Evolutionary conservation across 2,888 invertebrate genomes (phyloP), one percentile per base, ranked within the genome.

Genomic region (Drosophila fungiperda): DNA sequence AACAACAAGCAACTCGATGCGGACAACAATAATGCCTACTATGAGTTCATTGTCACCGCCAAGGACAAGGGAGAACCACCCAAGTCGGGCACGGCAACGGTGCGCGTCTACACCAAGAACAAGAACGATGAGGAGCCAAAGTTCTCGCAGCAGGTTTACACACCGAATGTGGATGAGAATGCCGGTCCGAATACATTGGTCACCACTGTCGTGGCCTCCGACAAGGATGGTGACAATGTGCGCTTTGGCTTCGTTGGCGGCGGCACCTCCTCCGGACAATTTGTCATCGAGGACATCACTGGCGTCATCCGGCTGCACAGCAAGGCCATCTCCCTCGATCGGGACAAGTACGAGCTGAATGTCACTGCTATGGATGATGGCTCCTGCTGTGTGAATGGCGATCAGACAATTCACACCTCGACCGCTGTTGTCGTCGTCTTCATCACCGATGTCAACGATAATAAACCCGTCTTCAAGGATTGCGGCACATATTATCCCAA

Each of bases 321-420:
- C 83, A 97, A 97, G 91, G 95, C 96, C 7, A 98, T 98, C 80
- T 95, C 97, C 0, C 93, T 98, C 79, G 98, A 98, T 91, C 95
- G 97, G 76, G 98, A 98, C 92, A 98, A 98, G 92, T 99, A 99
- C 92, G 98, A 98, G 92, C 93, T 99, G 68, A 99, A 99, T 92
- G 98, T 99, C 11, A 98, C 99, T 0, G 99, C 99, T 3, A 96
- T 97, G 94, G 99, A 99, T 92, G 99, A 99, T 92, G 99, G 99
- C 0, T 97, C 98, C 1, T 99, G 99, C 92, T 99, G 99, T 92
- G 96, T 96, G 17, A 97, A 97, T 79, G 98, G 97, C 4, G 97
- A 97, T 82, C 94, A 95, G 2, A 97, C 97, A 0, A 97, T 97
- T 82, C 98, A 98, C 91, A 98, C 98, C 0, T 98, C 97, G 55